Evolutionary conservation across 2,888 invertebrate species (phyloP), one percentile per base, ranked within the genome.

Genomic region (Julus scandinavius): DNA sequence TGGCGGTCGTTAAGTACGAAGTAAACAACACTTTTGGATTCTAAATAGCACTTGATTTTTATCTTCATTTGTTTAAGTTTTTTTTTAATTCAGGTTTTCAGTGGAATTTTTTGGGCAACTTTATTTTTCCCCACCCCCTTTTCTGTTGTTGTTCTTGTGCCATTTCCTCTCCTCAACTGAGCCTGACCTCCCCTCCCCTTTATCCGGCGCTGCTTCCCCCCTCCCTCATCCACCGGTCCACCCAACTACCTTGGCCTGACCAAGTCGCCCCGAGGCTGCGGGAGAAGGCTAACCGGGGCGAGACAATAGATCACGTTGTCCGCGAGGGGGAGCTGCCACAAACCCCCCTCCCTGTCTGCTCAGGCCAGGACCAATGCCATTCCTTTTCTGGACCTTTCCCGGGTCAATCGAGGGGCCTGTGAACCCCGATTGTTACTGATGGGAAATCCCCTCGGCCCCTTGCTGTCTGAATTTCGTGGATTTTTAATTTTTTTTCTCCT

Each of bases 291-390:
- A 63, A 63, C 63, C 63, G 29, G 72, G 29, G 72, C 29, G 29
- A 72, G 72, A 72, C 72, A 72, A 72, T 72, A 72, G 72, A 72
- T 29, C 72, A 72, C 72, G 72, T 72, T 72, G 72, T 72, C 72
- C 72, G 11, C 72, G 29, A 72, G 29, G 29, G 72, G 29, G 72
- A 72, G 29, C 45, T 45, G 45, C 72, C 72, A 13, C 54, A 17
- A 17, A 4, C 54, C 15, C 15, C 54, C 54, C 54, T 13, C 54
- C 20, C 9, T 9, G 72, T 72, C 72, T 29, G 29, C 72, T 29
- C 11, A 11, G 29, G 29, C 29, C 72, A 72, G 72, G 58, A 17
- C 58, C 29, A 29, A 63, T 58, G 72, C 72, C 72, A 72, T 72
- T 29, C 72, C 72, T 29, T 72, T 72, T 29, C 29, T 29, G 29